Evolutionary conservation across 2,888 invertebrate genomes (phyloP).

Genomic region (Hydrotaea cyrtoneurina): DNA sequence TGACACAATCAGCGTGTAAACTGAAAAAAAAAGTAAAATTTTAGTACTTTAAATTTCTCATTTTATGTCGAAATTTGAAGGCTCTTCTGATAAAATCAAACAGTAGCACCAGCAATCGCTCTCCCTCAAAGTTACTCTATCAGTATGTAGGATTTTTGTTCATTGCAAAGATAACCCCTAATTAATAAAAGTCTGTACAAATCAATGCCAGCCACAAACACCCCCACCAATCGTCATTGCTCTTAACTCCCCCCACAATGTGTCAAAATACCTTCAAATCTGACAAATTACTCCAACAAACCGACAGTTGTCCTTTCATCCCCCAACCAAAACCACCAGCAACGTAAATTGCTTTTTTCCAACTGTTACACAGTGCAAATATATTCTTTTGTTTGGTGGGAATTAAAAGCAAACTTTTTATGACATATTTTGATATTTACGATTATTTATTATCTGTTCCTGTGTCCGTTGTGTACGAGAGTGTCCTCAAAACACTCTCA

Average conservation of each 20-base stretch:
- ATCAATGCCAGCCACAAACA: not conserved
- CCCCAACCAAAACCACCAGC: not conserved
- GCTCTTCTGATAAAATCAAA: no score
- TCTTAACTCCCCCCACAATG: not conserved
- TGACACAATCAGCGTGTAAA: no score
- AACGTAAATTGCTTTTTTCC: no score
- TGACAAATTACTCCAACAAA: not conserved
- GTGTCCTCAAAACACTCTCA: slow-evolving; percentile 69
- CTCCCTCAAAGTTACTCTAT: no score
- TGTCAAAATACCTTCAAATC: slow-evolving; percentile 8
- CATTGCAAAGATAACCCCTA: no score
- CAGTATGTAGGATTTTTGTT: no score
- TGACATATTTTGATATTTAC: slow-evolving; percentile 79
- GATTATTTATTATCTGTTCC: slow-evolving; percentile 75
- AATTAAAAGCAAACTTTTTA: slow-evolving; percentile 72
- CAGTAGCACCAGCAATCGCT: no score
- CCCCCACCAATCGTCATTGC: not conserved
- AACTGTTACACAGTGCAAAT: slow-evolving; percentile 30
- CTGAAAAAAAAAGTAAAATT: no score
- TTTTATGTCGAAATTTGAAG: no score
- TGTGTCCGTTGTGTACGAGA: slow-evolving; percentile 74
- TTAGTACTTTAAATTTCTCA: no score
- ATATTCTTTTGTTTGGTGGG: slow-evolving; percentile 58
- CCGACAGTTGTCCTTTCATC: not conserved
- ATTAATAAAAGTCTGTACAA: no score